Evolutionary conservation across 2,797 vertebrate species (phyloP).

Genomic region (Channa striata): DNA sequence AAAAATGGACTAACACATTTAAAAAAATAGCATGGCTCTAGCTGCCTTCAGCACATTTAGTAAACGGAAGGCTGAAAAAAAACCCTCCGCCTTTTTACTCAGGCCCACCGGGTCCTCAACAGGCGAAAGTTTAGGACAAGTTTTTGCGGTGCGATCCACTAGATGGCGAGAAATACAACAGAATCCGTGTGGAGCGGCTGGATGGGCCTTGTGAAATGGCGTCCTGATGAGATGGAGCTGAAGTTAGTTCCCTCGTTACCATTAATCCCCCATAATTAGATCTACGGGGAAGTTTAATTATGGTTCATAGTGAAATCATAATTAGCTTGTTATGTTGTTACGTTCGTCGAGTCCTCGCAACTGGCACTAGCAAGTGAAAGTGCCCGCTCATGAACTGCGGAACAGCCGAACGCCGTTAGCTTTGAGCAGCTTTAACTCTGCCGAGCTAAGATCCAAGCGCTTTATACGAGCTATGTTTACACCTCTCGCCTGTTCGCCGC

Average conservation of each 20-base stretch:
- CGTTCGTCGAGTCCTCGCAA: too few species aligned
- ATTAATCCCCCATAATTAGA: constrained; percentile 36
- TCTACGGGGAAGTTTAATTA: not conserved
- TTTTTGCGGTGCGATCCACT: constrained; percentile 49
- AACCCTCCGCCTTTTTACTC: not conserved
- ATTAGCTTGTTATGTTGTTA: too few species aligned
- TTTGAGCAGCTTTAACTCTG: not conserved
- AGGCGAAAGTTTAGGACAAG: not conserved
- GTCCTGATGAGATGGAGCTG: constrained; percentile 77
- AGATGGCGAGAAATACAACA: constrained; percentile 72
- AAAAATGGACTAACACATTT: not conserved
- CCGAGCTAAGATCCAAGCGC: constrained; percentile 28
- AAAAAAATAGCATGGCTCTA: not conserved
- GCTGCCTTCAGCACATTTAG: not conserved
- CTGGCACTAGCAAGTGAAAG: too few species aligned
- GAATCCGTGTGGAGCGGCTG: not conserved
- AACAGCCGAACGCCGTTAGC: too few species aligned
- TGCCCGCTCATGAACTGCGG: too few species aligned
- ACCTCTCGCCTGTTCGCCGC: constrained; percentile 59
- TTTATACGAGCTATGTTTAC: constrained; percentile 74
- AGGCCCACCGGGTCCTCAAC: constrained; percentile 13
- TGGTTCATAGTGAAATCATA: not conserved
- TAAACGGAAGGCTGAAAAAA: not conserved
- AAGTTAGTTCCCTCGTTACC: constrained; percentile 67
- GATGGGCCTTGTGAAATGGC: constrained; percentile 80